A percentile compares a stretch with the other conserved stretches of the same genome.
Evolutionary conservation across 2,888 invertebrate species (phyloP).

Genomic region (Himalopsyche tibetana): DNA sequence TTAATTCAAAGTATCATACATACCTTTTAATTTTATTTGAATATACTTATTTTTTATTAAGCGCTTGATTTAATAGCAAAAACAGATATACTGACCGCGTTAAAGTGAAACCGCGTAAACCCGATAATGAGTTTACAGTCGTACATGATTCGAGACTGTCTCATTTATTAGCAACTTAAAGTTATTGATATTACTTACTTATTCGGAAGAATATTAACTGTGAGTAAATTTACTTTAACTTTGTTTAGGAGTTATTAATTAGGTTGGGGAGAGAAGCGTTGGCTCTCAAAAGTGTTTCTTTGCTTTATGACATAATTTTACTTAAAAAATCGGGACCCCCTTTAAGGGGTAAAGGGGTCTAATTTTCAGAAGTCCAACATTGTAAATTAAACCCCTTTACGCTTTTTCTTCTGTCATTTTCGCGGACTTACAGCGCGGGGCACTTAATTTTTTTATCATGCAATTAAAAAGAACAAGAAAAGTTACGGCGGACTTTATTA

Average conservation of each 20-base stretch:
- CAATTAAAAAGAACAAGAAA: conserved; percentile 27
- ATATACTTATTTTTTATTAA: no score
- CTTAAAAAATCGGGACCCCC: not conserved
- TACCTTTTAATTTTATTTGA: no score
- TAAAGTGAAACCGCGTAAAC: no score
- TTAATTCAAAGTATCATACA: no score
- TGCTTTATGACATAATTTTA: conserved; percentile 24
- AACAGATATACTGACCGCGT: no score
- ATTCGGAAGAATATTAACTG: not conserved
- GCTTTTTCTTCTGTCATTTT: conserved; percentile 22
- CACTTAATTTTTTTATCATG: conserved; percentile 29
- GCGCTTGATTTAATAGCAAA: no score
- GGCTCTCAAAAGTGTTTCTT: not conserved
- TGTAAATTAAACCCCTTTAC: conserved; percentile 26
- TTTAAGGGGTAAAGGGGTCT: not conserved
- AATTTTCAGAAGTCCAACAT: not conserved
- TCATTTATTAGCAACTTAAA: not conserved
- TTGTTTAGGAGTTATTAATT: conserved; percentile 13
- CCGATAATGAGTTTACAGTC: no score
- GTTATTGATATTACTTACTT: not conserved
- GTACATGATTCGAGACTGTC: no score
- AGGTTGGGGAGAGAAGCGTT: not conserved
- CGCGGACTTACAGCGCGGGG: not conserved
- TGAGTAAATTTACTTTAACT: conserved; percentile 25
- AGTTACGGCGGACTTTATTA: conserved; percentile 19